Base-by-base conservation (phyloP, 2,113 vertebrate genomes). In the Psettodes erumei region DNA sequence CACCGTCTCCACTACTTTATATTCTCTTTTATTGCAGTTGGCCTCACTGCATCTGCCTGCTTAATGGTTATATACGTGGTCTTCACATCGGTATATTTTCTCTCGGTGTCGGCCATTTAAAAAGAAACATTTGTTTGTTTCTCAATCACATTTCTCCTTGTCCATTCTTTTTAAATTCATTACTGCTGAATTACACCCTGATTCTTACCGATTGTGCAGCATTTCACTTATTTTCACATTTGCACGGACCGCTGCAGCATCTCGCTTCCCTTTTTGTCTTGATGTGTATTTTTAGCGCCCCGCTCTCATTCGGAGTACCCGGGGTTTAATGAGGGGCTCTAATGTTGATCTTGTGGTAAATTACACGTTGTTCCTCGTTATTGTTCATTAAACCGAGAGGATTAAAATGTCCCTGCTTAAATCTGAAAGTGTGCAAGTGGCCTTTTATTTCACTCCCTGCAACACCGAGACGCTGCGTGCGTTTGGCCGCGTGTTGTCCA, bases 321-420 rank as follows among this genome's bases (percentile, higher is more conserved):
- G 2, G 18, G 47, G 65, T 81, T 75, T 74, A 84, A 79, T 87
- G 64, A 65, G 42, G 16, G 74, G 23, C 70, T 78, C 55, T 71
- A 62, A 80, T 68, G 55, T 53, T 43, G 18, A 55, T 51, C 25
- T 66, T 63, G 18, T 30, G 43, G 40, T 72, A 77, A 68, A 63
- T 79, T 61, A 50, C 37, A 69, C 47, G 48, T 53, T 64, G 38
- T 75, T 54, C 62, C 16, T 75, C 32, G 13, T 59, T 40, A 32
- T 13, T 66, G 35, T 48, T 81, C 19, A 50, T 60, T 68, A 73
- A 69, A 51, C 33, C 11, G 10, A 10, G 27, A 58, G n/a, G 6
- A 40, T 21, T 5, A 37, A 68, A 58, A 23, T 65, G 40, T 48
- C 40, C 8, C 11, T 40, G 13, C 27, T 79, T 77, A 6, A 15